These are phyloP conservation scores for Boulengeromyrus knoepffleri DNA, from an alignment of 2,113 vertebrate species.

Conservation along the genomic window DNA sequence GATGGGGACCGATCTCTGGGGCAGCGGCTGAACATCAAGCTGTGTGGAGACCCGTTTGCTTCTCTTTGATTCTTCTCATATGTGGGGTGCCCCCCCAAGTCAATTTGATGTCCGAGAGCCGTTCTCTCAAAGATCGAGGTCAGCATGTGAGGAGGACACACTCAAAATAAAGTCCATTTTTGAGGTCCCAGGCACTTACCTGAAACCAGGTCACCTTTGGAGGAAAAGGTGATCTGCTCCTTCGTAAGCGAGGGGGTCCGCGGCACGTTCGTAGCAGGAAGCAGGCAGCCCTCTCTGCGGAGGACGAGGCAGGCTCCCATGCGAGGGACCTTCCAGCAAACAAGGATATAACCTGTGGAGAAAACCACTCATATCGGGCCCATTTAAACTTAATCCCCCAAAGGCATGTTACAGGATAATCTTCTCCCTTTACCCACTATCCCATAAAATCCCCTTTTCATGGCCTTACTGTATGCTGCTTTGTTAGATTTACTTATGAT, in stretches of 20 bases:
- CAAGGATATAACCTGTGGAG: background rate
- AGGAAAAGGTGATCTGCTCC: background rate
- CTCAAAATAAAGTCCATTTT: background rate
- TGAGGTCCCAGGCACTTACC: background rate
- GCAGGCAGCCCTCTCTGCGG: background rate
- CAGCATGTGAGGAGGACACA: background rate
- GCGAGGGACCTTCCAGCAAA: background rate
- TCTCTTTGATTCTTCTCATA: background rate
- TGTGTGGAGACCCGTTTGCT: background rate
- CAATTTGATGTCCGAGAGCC: background rate
- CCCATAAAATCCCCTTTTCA: conserved; percentile 14
- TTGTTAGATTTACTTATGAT: conserved; percentile 27
- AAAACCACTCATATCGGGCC: conserved; percentile 23
- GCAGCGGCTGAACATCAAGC: background rate
- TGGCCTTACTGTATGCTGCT: conserved; percentile 26
- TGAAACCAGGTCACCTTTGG: background rate
- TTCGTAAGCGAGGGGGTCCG: background rate
- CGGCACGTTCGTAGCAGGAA: background rate
- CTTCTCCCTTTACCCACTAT: conserved; percentile 27
- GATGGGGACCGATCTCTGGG: background rate
- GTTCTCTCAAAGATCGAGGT: background rate
- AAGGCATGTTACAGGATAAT: conserved; percentile 39
- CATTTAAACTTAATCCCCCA: conserved; percentile 36
- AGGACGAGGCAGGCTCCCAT: background rate
- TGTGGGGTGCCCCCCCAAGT: background rate